Conservation (phyloP, 2,797 vertebrate genomes). For the Urosaurus nigricauda region DNA sequence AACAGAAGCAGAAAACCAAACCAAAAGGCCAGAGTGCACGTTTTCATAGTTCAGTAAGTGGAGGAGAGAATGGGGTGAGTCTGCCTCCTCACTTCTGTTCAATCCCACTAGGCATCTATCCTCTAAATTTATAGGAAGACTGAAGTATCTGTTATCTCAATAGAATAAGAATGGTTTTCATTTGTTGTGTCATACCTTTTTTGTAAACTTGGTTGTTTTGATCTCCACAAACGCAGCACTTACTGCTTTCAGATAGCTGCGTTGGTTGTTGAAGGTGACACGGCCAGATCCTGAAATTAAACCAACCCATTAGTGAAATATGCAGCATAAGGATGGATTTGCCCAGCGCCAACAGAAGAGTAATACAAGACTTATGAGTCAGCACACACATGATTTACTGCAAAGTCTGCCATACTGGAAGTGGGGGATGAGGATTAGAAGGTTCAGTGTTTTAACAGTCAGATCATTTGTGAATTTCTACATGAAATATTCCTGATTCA, state of each 20-base stretch:
- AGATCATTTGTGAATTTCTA: neutral
- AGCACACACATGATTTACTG: neutral
- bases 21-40: no score
- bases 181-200: conserved; percentile 85
- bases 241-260: conserved; percentile 97
- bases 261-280: conserved; percentile 98
- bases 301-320: accelerated
- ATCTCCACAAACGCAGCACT: conserved; percentile 97
- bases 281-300: conserved; percentile 90
- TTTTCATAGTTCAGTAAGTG: no score
- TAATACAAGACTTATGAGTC: neutral
- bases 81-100: neutral
- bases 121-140: neutral
- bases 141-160: neutral
- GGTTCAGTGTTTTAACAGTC: neutral
- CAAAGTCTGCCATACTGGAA: neutral
- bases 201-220: conserved; percentile 99
- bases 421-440: no score
- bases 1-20: no score
- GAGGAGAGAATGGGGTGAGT: no score
- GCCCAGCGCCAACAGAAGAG: neutral
- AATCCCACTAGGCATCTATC: neutral
- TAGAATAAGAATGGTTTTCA: neutral
- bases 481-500: neutral
- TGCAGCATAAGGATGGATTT: neutral